phyloP scores from a whole-genome alignment of 37 sponge, comb jelly and placozoan species.

The Dysidea cf. avara region DNA sequence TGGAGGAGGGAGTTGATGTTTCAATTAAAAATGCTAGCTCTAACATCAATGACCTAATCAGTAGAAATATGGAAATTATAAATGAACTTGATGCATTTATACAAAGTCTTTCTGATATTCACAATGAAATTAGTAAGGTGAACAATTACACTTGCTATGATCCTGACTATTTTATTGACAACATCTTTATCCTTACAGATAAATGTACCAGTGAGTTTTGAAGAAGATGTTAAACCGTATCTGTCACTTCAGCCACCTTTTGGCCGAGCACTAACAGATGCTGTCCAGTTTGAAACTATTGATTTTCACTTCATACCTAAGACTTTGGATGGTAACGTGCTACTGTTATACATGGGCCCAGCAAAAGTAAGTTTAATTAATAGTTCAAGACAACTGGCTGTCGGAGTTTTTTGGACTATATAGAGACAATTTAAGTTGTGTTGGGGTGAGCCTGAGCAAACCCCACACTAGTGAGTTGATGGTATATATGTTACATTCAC shows the following conservation, averaged over 20 bases:
- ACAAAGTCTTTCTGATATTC: slow-evolving; percentile 27
- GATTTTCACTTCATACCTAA: slow-evolving; percentile 36
- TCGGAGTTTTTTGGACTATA: too few relatives aligned
- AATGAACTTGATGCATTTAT: slow-evolving; percentile 38
- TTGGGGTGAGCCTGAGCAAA: too few relatives aligned
- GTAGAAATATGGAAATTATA: slow-evolving; percentile 24
- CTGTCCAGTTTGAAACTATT: slow-evolving; percentile 49
- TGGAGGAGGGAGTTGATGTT: too few relatives aligned
- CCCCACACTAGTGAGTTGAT: too few relatives aligned
- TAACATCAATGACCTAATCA: slow-evolving; percentile 15
- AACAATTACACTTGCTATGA: background rate
- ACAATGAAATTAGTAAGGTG: slow-evolving; percentile 18
- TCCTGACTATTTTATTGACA: background rate
- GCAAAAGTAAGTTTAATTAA: too few relatives aligned
- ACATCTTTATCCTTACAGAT: slow-evolving; percentile 23
- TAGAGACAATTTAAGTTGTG: too few relatives aligned
- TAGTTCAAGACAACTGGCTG: too few relatives aligned
- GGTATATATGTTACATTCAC: too few relatives aligned
- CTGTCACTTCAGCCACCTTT: slow-evolving; percentile 62
- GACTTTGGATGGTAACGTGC: background rate
- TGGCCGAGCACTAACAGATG: slow-evolving; percentile 7
- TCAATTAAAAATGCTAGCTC: background rate
- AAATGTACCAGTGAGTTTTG: too few relatives aligned
- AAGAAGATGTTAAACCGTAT: slow-evolving; percentile 8
- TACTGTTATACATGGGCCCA: too few relatives aligned